Base-by-base conservation (phyloP, 1,140 invertebrate species). In the Drosophila persimilis region DNA sequence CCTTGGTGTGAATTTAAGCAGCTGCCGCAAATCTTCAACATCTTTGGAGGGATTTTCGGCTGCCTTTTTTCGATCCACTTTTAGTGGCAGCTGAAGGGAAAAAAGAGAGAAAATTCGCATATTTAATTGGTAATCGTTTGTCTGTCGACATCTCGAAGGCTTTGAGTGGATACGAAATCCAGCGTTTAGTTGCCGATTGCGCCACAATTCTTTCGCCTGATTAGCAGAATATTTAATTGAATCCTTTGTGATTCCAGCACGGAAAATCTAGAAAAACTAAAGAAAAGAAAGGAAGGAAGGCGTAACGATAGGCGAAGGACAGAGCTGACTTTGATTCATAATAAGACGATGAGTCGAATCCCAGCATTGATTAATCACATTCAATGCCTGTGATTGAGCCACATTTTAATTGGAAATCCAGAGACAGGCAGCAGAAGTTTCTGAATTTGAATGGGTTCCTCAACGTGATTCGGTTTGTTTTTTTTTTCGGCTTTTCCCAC, bases 181-280 rank as follows among this genome's bases (percentile, higher is more conserved):
- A 17, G 13, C 61, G 52, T 41, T 74, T 74, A 74, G 55, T 74
- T 50, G 71, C 71, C 56, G 65, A 77, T 71, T 77, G 54, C 43
- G 59, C 59, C 56, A 58, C 54, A 71, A 67, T 80, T 61, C 48
- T 73, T 67, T 62, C 62, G 73, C 58, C 67, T 77, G 78, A 77
- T 81, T 73, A 73, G 73, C 67, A 60, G 46, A 56, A 46, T 73
- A 81, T 81, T 81, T 58, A 73, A 81, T 77, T 69, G 58, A 81
- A 77, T 81, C 60, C 79, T 69, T 69, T 81, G 74, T 77, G 54
- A 58, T 55, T 58, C 20, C 13, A 53, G 41, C 31, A 35, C 20
- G 48, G 17, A 17, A 17, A 17, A 17, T 17, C 17, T 17, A 17
- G 17, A 17, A 17, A 17, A 17, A 17, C 17, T 31, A 35, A n/a